Conservation (phyloP, 1,140 invertebrate genomes). For the Trachymyrmex septentrionalis region DNA sequence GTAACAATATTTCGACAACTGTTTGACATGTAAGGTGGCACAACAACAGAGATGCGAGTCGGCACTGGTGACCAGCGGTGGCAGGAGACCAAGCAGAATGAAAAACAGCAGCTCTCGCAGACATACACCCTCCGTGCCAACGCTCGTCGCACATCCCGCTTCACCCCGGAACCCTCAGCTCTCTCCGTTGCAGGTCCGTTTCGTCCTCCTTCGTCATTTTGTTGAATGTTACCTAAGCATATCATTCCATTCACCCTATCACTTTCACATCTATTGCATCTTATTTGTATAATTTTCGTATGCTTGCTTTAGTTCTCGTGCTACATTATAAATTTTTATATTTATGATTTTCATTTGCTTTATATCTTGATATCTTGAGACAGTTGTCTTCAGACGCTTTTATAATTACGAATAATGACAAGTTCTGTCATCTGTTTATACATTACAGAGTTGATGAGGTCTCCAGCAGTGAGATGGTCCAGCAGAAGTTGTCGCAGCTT, state of each 20-base stretch:
- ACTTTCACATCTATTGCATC: conserved; percentile 13
- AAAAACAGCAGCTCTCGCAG: conserved; percentile 82
- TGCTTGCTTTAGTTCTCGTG: conserved; percentile 3
- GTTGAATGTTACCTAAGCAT: neutral
- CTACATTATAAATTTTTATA: neutral
- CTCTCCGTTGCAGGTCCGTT: conserved; percentile 87
- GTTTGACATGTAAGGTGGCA: conserved; percentile 82
- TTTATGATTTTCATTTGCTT: neutral
- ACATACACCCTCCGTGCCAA: conserved; percentile 77
- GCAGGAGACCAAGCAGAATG: conserved; percentile 82
- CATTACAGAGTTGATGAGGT: conserved; percentile 86
- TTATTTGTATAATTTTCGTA: conserved; percentile 1
- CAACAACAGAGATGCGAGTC: conserved; percentile 83
- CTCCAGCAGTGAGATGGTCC: conserved; percentile 84
- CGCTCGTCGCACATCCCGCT: conserved; percentile 81
- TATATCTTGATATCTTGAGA: neutral
- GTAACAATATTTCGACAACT: conserved; percentile 78
- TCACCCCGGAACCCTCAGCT: conserved; percentile 88
- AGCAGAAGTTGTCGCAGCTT: conserved; percentile 85
- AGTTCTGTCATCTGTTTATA: neutral
- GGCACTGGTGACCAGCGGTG: conserved; percentile 78
- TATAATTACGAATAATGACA: neutral
- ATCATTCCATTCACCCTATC: neutral
- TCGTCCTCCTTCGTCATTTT: conserved; percentile 42
- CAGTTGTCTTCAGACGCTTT: no score